Evolutionary conservation across 2,797 vertebrate genomes (phyloP), one percentile per base, ranked within the genome.

Genomic region (Pseudochromis fuscus): DNA sequence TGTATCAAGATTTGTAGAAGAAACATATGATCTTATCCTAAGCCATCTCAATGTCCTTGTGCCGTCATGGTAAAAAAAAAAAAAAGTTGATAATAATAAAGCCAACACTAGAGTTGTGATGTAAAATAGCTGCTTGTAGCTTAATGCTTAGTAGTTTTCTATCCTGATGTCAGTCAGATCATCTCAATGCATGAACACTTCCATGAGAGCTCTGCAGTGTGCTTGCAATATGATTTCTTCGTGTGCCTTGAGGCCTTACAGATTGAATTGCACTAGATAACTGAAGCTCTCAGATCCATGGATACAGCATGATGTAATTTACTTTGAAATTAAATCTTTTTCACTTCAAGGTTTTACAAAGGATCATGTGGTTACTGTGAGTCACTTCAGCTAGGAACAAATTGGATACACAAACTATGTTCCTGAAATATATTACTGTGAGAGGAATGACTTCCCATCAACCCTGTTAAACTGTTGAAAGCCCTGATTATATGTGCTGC

Each of bases 251-350:
- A 63, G 56, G 49, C 53, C 18, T 45, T 35, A 83, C 56, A 38
- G 59, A 75, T 77, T 59, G 62, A 12, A 44, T 45, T 53, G 30
- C 57, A 61, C 69, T 3, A 58, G 73, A 83, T 81, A 52, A 60
- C 16, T 59, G 46, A 77, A 55, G 37, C 44, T 75, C 58, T 73
- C n/a, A 53, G 35, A 78, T 51, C 33, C 25, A 16, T 7, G 49
- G 40, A 67, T 61, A 57, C 30, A 7, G 67, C 72, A 62, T 66
- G 51, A 60, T 58, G 44, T 72, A n/a, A 57, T 71, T 66, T 45
- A 45, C 67, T 81, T 72, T 85, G 84, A 79, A 82, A 86, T 74
- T 3, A 15, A 74, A 79, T 80, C 69, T 67, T 31, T 40, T 46
- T 51, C 24, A 23, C 37, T 52, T 16, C 21, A 27, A 69, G 58